Percentiles rank a stretch among this genome's conserved stretches.
phyloP scores from a whole-genome alignment of 2,113 vertebrate species.

The Stictonetta naevosa region DNA sequence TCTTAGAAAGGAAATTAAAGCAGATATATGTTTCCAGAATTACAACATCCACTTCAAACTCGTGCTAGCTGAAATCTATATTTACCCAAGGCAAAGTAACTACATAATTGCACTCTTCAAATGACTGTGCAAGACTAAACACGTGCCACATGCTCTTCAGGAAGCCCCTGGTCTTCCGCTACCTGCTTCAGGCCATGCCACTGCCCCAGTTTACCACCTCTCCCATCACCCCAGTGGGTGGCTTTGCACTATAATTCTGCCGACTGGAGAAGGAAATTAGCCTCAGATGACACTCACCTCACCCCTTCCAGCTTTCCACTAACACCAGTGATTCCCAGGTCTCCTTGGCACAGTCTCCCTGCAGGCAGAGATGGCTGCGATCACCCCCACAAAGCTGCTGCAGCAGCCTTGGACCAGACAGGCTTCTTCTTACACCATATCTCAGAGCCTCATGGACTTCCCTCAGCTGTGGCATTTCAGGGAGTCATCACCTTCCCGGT shows the following conservation, averaged over 20 bases:
- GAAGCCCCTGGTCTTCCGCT: background rate
- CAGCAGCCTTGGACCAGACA: no score
- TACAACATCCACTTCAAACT: background rate
- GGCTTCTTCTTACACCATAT: background rate
- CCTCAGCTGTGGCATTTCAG: background rate
- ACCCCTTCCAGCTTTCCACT: background rate
- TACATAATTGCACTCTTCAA: background rate
- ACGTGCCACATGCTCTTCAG: accelerated
- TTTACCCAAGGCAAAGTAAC: background rate
- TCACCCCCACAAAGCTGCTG: no score
- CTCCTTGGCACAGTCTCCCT: background rate
- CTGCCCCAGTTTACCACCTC: background rate
- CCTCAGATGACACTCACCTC: background rate
- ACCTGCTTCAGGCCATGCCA: background rate
- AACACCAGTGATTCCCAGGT: background rate
- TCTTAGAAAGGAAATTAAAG: background rate
- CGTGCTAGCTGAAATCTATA: background rate
- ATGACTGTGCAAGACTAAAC: background rate
- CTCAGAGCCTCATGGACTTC: background rate
- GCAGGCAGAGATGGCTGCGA: background rate
- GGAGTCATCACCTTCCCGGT: background rate
- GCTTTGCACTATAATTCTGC: background rate
- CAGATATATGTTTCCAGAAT: background rate
- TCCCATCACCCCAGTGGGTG: background rate
- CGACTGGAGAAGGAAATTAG: no score